Base-by-base conservation (phyloP, 1,140 invertebrate genomes). In the Formica selysi region DNA sequence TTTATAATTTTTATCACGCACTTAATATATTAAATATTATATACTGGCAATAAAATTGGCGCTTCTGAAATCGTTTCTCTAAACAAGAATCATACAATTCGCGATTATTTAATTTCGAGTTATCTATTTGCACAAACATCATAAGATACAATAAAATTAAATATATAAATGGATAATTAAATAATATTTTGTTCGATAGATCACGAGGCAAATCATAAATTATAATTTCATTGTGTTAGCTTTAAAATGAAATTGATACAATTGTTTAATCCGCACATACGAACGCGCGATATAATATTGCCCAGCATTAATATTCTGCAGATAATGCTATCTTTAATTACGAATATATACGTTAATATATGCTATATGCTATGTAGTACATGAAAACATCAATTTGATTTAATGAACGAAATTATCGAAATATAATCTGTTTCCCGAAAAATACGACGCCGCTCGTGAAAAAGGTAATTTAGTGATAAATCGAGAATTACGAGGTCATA, bases 381-480 rank as follows among this genome's bases (percentile, higher is more conserved):
- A 51, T 51, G 32, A 7, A 10, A 29, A 59, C 44, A n/a, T 70
- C 26, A 41, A 70, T 48, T 48, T 57, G 13, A 61, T 74, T 73
- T 83, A 83, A 48, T 22, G 19, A 1, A 4, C n/a, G 36, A 48
- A 83, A 83, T 83, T 83, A 61, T 61, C 38, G 38, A 83, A 44
- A 83, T 62, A n/a, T 38, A 74, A 83, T 83, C 54, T 74, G 68
- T 36, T 74, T 74, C 54, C 11, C 79, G 57, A 19, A 16, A 74
- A 83, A 48, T 48, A 71, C 8, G 6, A 29, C 22, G 44, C 10
- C 26, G 22, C 26, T 83, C n/a, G 26, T 32, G n/a, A 83, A 73
- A 83, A 74, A 73, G 19, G 26, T 7, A 83, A 83, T 83, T 64
- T 44, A 83, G 41, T 13, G 8, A 62, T 73, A 83, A 62, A 70